These are phyloP conservation scores for Laodelphax striatellus DNA, from an alignment of 1,140 invertebrate species.

Conservation along the genomic window DNA sequence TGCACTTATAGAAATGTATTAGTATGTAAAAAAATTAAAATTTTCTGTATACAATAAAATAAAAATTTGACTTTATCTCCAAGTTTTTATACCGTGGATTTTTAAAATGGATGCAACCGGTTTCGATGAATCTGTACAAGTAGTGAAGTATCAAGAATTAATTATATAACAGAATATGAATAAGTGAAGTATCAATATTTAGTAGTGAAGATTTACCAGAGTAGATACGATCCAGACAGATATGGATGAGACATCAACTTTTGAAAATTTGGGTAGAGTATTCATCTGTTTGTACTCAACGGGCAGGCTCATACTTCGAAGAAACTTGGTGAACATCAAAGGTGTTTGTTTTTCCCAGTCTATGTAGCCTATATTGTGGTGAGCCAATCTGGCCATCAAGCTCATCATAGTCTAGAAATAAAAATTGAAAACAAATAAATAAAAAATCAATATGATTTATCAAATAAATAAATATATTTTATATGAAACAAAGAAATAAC, in stretches of 20 bases:
- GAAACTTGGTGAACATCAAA: slow-evolving; percentile 68
- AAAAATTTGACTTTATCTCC: too few relatives aligned
- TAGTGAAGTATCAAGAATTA: too few relatives aligned
- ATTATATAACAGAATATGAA: too few relatives aligned
- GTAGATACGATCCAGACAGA: slow-evolving; percentile 58
- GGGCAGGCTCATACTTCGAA: slow-evolving; percentile 64
- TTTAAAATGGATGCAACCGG: too few relatives aligned
- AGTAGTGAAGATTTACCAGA: slow-evolving; percentile 30
- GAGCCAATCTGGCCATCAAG: slow-evolving; percentile 60
- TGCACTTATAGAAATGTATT: too few relatives aligned
- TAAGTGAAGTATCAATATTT: too few relatives aligned
- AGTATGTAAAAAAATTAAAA: too few relatives aligned
- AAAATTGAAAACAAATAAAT: not conserved
- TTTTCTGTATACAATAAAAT: too few relatives aligned
- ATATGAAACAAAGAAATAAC: too few relatives aligned
- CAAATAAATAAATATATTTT: too few relatives aligned
- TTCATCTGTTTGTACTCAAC: slow-evolving; percentile 54
- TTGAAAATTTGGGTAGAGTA: slow-evolving; percentile 30
- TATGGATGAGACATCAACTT: slow-evolving; percentile 44
- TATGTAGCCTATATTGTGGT: slow-evolving; percentile 67
- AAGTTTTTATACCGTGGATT: too few relatives aligned
- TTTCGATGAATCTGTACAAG: too few relatives aligned
- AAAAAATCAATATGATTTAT: not conserved
- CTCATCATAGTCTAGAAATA: slow-evolving; percentile 50
- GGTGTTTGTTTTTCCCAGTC: slow-evolving; percentile 78